Evolutionary conservation across 2,797 vertebrate species (phyloP).

Genomic region (Carapus acus): DNA sequence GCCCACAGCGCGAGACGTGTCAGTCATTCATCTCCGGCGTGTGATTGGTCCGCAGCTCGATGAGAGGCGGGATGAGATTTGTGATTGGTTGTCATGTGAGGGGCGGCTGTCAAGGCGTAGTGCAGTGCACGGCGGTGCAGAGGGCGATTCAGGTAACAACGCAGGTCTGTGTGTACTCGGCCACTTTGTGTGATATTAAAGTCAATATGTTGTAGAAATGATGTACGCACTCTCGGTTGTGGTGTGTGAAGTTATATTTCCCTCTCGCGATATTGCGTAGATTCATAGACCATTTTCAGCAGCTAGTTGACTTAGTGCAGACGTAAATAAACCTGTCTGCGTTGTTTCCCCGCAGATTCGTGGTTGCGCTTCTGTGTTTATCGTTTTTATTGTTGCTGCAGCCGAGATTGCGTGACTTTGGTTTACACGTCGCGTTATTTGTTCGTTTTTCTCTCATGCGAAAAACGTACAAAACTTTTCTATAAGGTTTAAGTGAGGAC

Average conservation of each 20-base stretch:
- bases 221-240: no score
- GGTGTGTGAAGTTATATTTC: no score
- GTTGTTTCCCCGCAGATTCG: background rate
- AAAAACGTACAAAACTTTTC: conserved; percentile 45
- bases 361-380: fast-evolving
- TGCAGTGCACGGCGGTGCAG: conserved; percentile 6
- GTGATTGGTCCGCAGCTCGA: conserved; percentile 20
- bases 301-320: no score
- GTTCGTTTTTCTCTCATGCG: background rate
- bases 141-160: conserved; percentile 40
- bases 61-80: conserved; percentile 29
- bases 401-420: background rate
- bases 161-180: no score
- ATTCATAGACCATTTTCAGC: no score
- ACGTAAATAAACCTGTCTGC: background rate
- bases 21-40: background rate
- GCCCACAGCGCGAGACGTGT: no score
- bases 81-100: conserved; percentile 16
- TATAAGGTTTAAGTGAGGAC: conserved; percentile 35
- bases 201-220: no score
- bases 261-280: no score
- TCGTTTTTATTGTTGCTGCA: background rate
- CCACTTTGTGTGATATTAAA: no score
- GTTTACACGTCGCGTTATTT: no score
- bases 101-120: conserved; percentile 8